Evolutionary conservation across 2,113 vertebrate genomes (phyloP).

Genomic region (Cinclus mexicanus): DNA sequence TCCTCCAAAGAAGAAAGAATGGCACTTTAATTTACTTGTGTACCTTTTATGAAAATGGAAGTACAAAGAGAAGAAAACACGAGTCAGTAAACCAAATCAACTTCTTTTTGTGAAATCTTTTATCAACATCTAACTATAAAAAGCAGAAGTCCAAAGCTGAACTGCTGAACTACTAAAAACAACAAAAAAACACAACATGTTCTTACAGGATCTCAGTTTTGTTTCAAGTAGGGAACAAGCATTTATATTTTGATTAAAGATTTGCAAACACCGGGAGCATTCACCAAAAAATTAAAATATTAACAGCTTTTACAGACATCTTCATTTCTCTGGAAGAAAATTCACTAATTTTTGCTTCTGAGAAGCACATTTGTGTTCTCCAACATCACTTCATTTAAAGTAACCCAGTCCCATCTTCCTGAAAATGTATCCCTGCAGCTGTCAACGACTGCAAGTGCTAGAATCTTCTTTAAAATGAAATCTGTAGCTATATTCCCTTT

Average conservation of each 20-base stretch:
- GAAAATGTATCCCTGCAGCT: not conserved
- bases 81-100: not conserved
- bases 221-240: not conserved
- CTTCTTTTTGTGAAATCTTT: not conserved
- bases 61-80: not conserved
- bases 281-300: not conserved
- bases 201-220: not conserved
- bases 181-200: not conserved
- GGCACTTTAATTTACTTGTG: not conserved
- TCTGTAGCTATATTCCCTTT: not conserved
- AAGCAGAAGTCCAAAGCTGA: not conserved
- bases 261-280: not conserved
- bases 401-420: not conserved
- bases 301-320: constrained; percentile 21
- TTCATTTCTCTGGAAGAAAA: constrained; percentile 57
- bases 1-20: not conserved
- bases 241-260: not conserved
- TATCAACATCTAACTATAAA: not conserved
- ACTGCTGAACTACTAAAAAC: not conserved
- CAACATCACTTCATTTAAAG: constrained; percentile 37
- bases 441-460: constrained; percentile 8
- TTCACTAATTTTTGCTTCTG: constrained; percentile 38
- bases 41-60: not conserved
- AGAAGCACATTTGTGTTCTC: constrained; percentile 32
- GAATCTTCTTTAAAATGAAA: not conserved